phyloP scores from a whole-genome alignment of 1,140 invertebrate genomes.

The Euura saliciscinereae region DNA sequence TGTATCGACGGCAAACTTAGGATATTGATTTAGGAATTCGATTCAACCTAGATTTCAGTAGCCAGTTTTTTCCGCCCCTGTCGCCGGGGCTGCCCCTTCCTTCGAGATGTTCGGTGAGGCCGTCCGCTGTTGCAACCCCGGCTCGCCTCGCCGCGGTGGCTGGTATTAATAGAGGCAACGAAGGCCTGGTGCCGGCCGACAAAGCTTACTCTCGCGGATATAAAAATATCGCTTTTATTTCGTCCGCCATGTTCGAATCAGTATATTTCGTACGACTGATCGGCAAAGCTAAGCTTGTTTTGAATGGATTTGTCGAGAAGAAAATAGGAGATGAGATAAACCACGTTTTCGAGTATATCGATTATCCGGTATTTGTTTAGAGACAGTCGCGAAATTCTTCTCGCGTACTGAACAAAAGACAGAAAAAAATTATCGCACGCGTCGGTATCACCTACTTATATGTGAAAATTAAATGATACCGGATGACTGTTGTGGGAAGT shows the following conservation, averaged over 20 bases:
- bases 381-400: no score
- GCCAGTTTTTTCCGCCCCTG: constrained; percentile 2
- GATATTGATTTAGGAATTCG: no score
- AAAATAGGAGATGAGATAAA: no score
- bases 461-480: neutral
- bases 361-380: no score
- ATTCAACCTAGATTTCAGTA: neutral
- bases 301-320: no score
- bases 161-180: constrained; percentile 57
- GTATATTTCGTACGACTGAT: constrained; percentile 3
- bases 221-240: constrained; percentile 58
- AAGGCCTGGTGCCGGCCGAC: constrained; percentile 45
- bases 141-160: constrained; percentile 15
- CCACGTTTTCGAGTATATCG: no score
- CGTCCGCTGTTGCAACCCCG: constrained; percentile 6
- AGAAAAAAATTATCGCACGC: no score
- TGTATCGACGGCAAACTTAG: no score
- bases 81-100: constrained; percentile 2
- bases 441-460: no score
- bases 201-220: constrained; percentile 47
- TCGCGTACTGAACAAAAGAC: no score
- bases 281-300: no score
- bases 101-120: constrained; percentile 1
- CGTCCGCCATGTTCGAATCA: constrained; percentile 15
- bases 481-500: neutral